These are phyloP conservation scores for Linhomoeus sp. DNA, from an alignment of 2,888 invertebrate species.

Conservation along the genomic window DNA sequence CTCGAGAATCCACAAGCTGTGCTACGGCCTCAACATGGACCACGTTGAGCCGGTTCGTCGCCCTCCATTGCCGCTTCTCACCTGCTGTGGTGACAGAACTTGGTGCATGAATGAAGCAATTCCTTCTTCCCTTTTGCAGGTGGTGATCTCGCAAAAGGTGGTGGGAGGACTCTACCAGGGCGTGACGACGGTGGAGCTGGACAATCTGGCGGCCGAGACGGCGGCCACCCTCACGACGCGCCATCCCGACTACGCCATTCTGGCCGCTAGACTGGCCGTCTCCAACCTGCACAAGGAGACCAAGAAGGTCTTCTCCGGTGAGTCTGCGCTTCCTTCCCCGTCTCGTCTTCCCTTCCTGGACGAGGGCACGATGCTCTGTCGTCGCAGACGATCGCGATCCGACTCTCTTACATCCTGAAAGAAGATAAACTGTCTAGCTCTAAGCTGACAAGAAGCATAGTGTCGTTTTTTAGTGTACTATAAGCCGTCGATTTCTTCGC, in stretches of 20 bases:
- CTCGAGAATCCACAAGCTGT: constrained; percentile 74
- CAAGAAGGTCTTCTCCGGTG: constrained; percentile 54
- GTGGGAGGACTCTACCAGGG: constrained; percentile 85
- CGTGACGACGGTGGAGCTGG: constrained; percentile 85
- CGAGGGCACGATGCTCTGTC: not conserved
- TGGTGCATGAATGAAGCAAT: not conserved
- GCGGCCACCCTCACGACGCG: constrained; percentile 94
- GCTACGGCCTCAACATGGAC: constrained; percentile 83
- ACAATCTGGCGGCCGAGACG: constrained; percentile 91
- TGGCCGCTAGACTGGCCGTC: constrained; percentile 60
- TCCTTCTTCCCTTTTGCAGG: constrained; percentile 14
- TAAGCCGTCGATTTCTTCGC: constrained; percentile 8
- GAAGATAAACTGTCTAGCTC: not conserved
- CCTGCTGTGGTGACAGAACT: not conserved
- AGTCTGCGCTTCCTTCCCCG: not conserved
- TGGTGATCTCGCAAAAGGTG: constrained; percentile 45
- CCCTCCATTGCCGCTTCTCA: constrained; percentile 27
- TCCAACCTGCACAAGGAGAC: constrained; percentile 97
- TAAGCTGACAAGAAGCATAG: not conserved
- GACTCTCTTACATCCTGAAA: not conserved
- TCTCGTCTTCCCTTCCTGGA: not conserved
- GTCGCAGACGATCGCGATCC: not conserved
- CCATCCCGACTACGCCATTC: constrained; percentile 75
- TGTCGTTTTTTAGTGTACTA: not conserved
- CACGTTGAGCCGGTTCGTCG: constrained; percentile 89